These are phyloP conservation scores for Psilopsiagon aurifrons DNA, from an alignment of 2,113 vertebrate genomes.

Conservation along the genomic window DNA sequence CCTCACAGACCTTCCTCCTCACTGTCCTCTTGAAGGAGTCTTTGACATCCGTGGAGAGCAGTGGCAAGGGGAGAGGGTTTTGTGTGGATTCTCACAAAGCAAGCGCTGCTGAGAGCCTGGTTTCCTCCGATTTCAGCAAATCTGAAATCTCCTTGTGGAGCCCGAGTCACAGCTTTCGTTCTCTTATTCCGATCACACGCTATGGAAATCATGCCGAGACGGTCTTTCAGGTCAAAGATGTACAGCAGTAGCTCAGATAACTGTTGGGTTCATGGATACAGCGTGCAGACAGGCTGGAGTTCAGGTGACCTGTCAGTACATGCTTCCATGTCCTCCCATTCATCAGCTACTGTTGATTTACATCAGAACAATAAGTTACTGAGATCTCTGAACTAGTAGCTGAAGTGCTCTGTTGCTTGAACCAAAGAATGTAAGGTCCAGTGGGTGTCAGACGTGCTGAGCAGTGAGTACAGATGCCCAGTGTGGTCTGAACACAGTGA, in stretches of 20 bases:
- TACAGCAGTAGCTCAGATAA: neutral
- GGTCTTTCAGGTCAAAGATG: neutral
- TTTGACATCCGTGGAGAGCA: neutral
- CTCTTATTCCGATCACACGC: neutral
- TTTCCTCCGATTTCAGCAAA: neutral
- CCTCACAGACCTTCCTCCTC: conserved; percentile 21
- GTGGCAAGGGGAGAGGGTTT: neutral
- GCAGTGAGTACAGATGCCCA: neutral
- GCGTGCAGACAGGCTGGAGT: accelerated
- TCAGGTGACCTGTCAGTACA: neutral
- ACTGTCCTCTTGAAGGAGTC: neutral
- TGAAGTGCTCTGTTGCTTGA: neutral
- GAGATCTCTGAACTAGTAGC: neutral
- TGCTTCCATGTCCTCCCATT: neutral
- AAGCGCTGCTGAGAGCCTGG: neutral
- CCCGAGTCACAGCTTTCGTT: neutral
- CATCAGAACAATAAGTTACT: neutral
- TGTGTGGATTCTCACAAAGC: neutral
- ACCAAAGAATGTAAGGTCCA: neutral
- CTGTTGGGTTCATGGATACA: neutral
- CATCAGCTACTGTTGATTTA: neutral
- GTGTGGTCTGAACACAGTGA: accelerated
- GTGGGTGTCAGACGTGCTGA: neutral
- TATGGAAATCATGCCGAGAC: neutral
- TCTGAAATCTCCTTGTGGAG: neutral